Percentiles rank a stretch among this genome's conserved stretches.
phyloP scores from a whole-genome alignment of 2,113 vertebrate species.

The Acinonyx jubatus region DNA sequence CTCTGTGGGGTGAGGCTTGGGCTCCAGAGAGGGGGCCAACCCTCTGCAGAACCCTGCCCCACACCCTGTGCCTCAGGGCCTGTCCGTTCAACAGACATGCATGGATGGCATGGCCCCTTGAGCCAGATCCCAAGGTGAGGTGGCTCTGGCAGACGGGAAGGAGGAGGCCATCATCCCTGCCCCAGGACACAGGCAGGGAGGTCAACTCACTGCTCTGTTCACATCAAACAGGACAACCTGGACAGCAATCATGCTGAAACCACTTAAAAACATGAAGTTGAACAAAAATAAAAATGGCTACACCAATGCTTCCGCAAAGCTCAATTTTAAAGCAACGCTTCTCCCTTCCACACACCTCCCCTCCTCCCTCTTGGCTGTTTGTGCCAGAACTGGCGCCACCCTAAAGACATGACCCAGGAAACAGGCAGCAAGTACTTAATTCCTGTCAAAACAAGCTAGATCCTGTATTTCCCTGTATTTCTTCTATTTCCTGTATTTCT shows the following conservation, averaged over 20 bases:
- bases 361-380: not conserved
- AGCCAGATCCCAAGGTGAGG: not conserved
- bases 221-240: not conserved
- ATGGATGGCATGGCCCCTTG: fast-evolving
- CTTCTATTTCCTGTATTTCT: not conserved
- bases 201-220: fast-evolving
- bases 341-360: not conserved
- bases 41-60: not conserved
- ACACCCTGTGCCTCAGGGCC: fast-evolving
- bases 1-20: not conserved
- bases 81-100: not conserved
- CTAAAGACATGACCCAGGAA: not conserved
- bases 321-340: not conserved
- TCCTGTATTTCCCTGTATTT: not conserved
- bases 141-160: not conserved
- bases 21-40: fast-evolving
- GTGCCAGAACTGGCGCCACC: not conserved
- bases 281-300: not conserved
- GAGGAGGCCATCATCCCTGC: no score
- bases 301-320: not conserved
- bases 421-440: not conserved
- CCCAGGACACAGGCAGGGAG: not conserved
- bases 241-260: not conserved
- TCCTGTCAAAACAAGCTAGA: not conserved
- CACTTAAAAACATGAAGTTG: not conserved